Evolutionary conservation across 2,797 vertebrate species (phyloP).

Genomic region (Xenopus petersii): DNA sequence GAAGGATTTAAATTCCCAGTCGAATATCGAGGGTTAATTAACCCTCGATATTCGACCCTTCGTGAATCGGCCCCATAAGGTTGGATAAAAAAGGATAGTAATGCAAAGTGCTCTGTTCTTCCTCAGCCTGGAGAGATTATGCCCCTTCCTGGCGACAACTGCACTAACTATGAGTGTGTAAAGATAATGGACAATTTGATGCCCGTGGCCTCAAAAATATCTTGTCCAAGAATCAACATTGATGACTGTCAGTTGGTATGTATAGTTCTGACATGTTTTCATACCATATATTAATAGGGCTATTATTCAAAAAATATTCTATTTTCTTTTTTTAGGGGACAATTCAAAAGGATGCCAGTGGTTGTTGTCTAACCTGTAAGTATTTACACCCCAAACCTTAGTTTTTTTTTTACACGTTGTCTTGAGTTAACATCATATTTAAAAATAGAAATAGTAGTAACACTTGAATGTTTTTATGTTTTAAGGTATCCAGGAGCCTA

Average conservation of each 20-base stretch:
- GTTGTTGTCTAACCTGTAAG: slow-evolving; percentile 83
- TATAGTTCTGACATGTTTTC: neutral
- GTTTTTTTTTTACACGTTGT: too few relatives aligned
- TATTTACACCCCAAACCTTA: slow-evolving; percentile 24
- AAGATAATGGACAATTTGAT: slow-evolving; percentile 57
- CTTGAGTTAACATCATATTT: too few relatives aligned
- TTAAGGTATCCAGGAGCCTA: slow-evolving; percentile 12
- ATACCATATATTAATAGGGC: too few relatives aligned
- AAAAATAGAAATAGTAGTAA: too few relatives aligned
- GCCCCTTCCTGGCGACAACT: slow-evolving; percentile 65
- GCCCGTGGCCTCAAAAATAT: slow-evolving; percentile 48
- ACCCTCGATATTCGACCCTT: too few relatives aligned
- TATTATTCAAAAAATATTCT: neutral
- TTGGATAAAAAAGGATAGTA: neutral
- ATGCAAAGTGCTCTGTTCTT: slow-evolving; percentile 8
- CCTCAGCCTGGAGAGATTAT: slow-evolving; percentile 69
- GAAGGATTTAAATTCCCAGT: too few relatives aligned
- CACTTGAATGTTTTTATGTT: neutral
- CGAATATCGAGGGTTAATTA: too few relatives aligned
- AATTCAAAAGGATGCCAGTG: slow-evolving; percentile 63
- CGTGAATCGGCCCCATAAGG: too few relatives aligned
- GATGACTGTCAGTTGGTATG: slow-evolving; percentile 73
- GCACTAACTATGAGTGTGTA: slow-evolving; percentile 65
- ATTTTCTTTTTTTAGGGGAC: slow-evolving; percentile 67
- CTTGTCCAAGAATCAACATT: slow-evolving; percentile 67